Evolutionary conservation across 2,888 invertebrate genomes (phyloP).

Genomic region (Zeuzera pyrina): DNA sequence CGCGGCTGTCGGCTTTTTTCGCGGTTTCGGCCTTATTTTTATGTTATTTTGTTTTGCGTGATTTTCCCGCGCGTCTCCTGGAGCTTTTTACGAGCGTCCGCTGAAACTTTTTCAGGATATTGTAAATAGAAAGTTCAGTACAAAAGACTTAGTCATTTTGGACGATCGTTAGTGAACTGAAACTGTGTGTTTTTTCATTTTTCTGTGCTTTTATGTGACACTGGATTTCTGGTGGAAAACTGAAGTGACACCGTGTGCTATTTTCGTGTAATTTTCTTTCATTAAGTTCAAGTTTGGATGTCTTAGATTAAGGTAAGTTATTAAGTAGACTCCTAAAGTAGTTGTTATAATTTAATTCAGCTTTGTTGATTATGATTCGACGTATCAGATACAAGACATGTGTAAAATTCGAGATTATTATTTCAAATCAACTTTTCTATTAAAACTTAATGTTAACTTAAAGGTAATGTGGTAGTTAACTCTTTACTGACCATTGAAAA

Average conservation of each 20-base stretch:
- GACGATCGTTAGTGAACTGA: conserved; percentile 5
- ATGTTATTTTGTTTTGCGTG: conserved; percentile 30
- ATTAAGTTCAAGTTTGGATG: conserved; percentile 49
- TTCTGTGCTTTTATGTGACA: conserved; percentile 20
- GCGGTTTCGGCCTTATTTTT: conserved; percentile 26
- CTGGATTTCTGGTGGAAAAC: conserved; percentile 34
- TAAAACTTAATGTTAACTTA: too few relatives aligned
- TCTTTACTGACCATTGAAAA: too few relatives aligned
- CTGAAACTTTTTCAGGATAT: conserved; percentile 33
- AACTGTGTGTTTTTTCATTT: conserved; percentile 20
- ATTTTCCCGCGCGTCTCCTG: conserved; percentile 38
- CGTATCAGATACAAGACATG: too few relatives aligned
- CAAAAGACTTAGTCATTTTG: conserved; percentile 23
- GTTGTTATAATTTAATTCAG: conserved; percentile 4
- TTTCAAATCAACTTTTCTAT: too few relatives aligned
- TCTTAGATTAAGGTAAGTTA: conserved; percentile 56
- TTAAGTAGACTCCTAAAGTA: conserved; percentile 8
- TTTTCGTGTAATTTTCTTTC: conserved; percentile 20
- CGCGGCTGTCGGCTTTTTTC: conserved; percentile 34
- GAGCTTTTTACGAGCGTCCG: conserved; percentile 18
- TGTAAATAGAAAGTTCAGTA: conserved; percentile 31
- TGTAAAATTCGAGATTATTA: too few relatives aligned
- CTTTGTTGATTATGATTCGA: too few relatives aligned
- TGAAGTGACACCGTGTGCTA: conserved; percentile 34
- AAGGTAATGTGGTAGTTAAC: too few relatives aligned